These are phyloP conservation scores for Myotis pilosus DNA, from an alignment of 2,797 vertebrate genomes.

Conservation along the genomic window DNA sequence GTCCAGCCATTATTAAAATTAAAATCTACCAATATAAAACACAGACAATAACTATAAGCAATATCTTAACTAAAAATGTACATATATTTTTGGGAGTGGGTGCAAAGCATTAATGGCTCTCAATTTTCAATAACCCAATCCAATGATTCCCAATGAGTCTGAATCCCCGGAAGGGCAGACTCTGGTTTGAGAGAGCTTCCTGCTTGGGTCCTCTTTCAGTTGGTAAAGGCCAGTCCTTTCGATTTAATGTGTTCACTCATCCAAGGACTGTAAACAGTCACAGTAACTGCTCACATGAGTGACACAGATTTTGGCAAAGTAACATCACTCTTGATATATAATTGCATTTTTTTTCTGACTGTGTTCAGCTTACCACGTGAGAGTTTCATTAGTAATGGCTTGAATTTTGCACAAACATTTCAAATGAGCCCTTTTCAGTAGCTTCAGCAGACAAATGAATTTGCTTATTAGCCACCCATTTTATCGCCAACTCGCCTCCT, in stretches of 20 bases:
- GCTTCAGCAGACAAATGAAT: background rate
- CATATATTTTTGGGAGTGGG: background rate
- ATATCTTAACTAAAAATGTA: background rate
- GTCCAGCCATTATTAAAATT: background rate
- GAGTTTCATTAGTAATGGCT: background rate
- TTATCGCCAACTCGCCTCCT: background rate
- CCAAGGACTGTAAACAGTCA: background rate
- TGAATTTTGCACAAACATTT: background rate
- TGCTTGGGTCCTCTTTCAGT: background rate
- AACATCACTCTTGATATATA: background rate
- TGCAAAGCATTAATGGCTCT: background rate
- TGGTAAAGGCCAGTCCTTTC: background rate
- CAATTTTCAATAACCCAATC: background rate
- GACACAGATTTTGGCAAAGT: background rate
- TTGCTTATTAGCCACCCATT: background rate
- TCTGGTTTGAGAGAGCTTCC: background rate
- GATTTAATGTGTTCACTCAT: background rate
- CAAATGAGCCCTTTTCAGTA: background rate
- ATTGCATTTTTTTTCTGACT: background rate
- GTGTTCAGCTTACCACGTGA: background rate
- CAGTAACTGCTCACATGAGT: background rate
- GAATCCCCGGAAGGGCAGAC: background rate
- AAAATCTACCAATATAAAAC: constrained; percentile 9
- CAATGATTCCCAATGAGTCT: background rate
- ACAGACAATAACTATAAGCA: background rate